phyloP scores from a whole-genome alignment of 2,888 invertebrate genomes.

The Exephanes ischioxanthus region DNA sequence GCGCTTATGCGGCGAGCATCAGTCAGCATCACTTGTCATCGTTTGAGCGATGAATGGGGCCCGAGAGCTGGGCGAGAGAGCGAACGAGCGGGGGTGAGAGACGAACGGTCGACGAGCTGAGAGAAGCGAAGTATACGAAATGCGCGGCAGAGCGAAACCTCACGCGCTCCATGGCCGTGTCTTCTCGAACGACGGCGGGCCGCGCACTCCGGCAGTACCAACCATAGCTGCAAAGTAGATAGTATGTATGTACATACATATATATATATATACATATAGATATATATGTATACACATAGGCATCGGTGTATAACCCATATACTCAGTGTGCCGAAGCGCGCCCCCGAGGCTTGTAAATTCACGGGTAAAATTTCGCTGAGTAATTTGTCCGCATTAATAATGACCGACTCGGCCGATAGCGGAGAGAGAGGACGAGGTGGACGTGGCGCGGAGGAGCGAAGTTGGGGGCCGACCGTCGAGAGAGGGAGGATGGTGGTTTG shows the following conservation, averaged over 20 bases:
- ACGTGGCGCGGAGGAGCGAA: constrained; percentile 36
- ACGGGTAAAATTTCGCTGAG: constrained; percentile 76
- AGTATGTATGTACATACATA: neutral
- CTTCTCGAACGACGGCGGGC: constrained; percentile 47
- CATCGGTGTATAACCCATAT: constrained; percentile 46
- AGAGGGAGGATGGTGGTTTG: constrained; percentile 26
- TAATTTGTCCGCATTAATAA: constrained; percentile 81
- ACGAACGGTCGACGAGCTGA: constrained; percentile 28
- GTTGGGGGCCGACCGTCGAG: constrained; percentile 11
- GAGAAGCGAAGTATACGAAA: constrained; percentile 59
- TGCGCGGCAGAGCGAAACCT: constrained; percentile 64
- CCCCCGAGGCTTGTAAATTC: constrained; percentile 64
- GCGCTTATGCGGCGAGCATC: constrained; percentile 76
- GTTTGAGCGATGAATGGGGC: constrained; percentile 78
- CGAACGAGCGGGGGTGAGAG: neutral
- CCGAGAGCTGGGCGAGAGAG: constrained; percentile 59
- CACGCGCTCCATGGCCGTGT: constrained; percentile 28
- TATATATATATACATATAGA: neutral
- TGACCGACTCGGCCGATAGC: constrained; percentile 69
- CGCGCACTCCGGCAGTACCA: constrained; percentile 2
- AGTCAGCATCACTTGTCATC: constrained; percentile 81
- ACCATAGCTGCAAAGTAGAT: constrained; percentile 28
- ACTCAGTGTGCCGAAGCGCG: constrained; percentile 49
- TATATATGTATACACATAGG: neutral
- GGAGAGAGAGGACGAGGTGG: constrained; percentile 21